Conservation (phyloP, 2,113 vertebrate genomes). For the Stegostoma tigrinum region DNA sequence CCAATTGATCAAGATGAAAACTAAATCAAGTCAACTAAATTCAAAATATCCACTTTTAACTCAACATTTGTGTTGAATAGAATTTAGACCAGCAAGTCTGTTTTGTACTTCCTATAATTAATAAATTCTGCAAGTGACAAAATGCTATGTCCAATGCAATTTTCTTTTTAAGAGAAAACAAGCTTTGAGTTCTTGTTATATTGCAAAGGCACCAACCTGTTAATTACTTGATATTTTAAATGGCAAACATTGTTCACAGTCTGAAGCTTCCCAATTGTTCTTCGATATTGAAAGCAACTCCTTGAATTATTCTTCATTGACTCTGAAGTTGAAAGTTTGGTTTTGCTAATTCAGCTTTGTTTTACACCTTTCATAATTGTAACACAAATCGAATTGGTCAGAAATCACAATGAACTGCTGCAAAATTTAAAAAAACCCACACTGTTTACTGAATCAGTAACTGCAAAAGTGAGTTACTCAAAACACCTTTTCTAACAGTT, state of each 20-base stretch:
- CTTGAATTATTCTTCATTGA: not conserved
- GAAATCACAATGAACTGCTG: not conserved
- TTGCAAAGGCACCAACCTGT: not conserved
- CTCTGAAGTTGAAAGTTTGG: not conserved
- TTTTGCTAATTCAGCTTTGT: not conserved
- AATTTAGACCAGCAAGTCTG: not conserved
- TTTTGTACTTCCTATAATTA: not conserved
- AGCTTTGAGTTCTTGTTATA: not conserved
- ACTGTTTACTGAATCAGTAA: not conserved
- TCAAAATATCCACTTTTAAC: not conserved
- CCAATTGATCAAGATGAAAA: not conserved
- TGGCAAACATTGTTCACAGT: not conserved
- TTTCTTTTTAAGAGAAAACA: not conserved
- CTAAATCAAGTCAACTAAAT: not conserved
- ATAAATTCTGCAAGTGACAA: not conserved
- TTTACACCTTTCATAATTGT: not conserved
- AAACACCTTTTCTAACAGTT: not conserved
- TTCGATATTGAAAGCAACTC: not conserved
- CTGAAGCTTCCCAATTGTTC: not conserved
- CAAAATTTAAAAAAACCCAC: not conserved
- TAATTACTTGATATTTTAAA: not conserved
- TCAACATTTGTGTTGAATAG: not conserved
- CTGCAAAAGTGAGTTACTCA: not conserved
- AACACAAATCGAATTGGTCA: not conserved
- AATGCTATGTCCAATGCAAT: not conserved